phyloP scores from a whole-genome alignment of 2,113 vertebrate species.

The Alectura lathami region DNA sequence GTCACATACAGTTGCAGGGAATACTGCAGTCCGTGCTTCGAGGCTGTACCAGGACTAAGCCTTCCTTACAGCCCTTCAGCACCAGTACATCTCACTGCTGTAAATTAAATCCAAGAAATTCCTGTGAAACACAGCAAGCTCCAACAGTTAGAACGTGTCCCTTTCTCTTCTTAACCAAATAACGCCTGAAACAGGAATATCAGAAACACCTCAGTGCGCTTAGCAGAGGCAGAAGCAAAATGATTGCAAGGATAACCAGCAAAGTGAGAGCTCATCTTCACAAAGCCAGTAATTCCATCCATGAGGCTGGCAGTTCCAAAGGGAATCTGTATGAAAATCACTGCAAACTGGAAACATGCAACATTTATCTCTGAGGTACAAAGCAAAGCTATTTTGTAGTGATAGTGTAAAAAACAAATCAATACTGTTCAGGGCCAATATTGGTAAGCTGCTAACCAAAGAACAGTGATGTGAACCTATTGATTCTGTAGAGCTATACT shows the following conservation, averaged over 20 bases:
- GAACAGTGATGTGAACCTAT: background rate
- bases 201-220: background rate
- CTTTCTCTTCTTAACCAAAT: background rate
- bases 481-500: background rate
- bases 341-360: background rate
- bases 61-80: background rate
- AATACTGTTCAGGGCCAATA: conserved; percentile 16
- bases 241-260: background rate
- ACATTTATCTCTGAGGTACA: background rate
- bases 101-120: background rate
- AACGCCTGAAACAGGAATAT: background rate
- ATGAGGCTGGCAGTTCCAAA: background rate
- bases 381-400: background rate
- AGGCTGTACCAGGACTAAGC: background rate
- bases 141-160: background rate
- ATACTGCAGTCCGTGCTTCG: background rate
- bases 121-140: background rate
- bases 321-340: conserved; percentile 7
- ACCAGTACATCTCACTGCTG: background rate
- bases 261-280: background rate
- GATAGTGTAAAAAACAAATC: background rate
- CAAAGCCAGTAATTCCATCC: background rate
- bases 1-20: background rate
- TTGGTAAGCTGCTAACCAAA: conserved; percentile 20
- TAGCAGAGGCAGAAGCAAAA: background rate